Conservation (phyloP, 2,113 vertebrate genomes). For the Lates calcarifer region DNA sequence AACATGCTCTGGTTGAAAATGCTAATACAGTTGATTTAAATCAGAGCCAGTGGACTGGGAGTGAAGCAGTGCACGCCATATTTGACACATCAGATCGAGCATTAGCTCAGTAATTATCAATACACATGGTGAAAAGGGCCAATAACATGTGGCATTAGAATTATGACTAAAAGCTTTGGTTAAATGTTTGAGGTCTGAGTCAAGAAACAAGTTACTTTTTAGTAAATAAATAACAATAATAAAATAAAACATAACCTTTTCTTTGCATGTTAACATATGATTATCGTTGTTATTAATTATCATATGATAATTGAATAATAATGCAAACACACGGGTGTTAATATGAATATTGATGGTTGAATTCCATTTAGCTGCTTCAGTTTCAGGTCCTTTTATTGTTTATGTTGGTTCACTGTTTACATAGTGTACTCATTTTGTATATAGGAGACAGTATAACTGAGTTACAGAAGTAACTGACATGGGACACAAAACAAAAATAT, state of each 20-base stretch:
- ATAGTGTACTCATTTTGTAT: no score
- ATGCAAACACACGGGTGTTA: not conserved
- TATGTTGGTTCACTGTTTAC: no score
- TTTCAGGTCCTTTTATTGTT: no score
- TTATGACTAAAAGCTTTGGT: not conserved
- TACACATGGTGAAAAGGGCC: conserved; percentile 1
- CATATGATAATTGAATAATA: no score
- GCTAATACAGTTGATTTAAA: conserved; percentile 10
- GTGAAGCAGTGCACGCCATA: not conserved
- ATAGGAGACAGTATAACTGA: not conserved
- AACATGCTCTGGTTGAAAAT: conserved; percentile 1
- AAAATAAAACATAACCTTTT: no score
- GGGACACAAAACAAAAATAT: not conserved
- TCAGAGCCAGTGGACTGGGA: conserved; percentile 9
- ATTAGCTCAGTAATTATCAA: not conserved
- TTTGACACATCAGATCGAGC: not conserved
- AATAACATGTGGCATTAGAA: not conserved
- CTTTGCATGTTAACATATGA: no score
- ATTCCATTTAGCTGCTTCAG: not conserved
- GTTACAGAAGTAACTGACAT: not conserved
- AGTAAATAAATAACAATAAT: no score
- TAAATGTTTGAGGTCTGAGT: no score
- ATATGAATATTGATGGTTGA: no score
- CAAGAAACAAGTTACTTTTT: no score
- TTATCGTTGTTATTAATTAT: no score